Base-by-base conservation (phyloP, 2,113 vertebrate species). In the Zosterops borbonicus region DNA sequence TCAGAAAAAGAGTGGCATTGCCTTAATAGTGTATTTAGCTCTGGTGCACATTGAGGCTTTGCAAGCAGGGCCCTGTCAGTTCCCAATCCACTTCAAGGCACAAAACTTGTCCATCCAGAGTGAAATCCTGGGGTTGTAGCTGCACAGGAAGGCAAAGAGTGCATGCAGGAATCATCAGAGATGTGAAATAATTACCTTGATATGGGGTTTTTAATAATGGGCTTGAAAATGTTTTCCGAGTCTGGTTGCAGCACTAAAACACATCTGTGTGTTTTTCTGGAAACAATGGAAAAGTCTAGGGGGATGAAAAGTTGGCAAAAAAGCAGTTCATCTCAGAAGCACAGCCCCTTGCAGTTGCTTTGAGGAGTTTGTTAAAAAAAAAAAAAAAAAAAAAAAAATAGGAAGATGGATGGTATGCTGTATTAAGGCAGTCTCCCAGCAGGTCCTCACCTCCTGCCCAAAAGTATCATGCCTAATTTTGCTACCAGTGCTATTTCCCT, bases 21-120 rank as follows among this genome's bases (percentile, higher is more conserved):
- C 23, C 52, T 37, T 62, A 28, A 46, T 6, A 7, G 41, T 22
- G 3, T 25, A 22, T 62, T 88, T 59, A 68, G 39, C 44, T 90
- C 50, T 24, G n/a, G 21, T 29, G 77, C 15, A 28, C 5, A 9
- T 3, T 29, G 9, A 0, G 2, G 44, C n/a, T 68, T 71, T 1
- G 16, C 11, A 56, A 62, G 16, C 12, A 37, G 35, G 42, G 44
- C 35, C 53, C 20, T 74, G 29, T 25, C 69, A 55, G 35, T 25
- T 77, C 27, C 47, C 19, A 63, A 0, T 12, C 6, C 1, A 9
- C 33, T 80, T 64, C 46, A 39, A 83, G 59, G 23, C n/a, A 58
- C 33, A n/a, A 7, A 4, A 42, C 46, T 65, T 60, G 7, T 21
- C 28, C 29, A 22, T 0, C 25, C 0, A 35, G 23, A 65, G 46